A percentile compares a stretch with the other conserved stretches of the same genome.
Evolutionary conservation across 92 coral and sea anemone genomes (phyloP).

Genomic region (Galaxea fascicularis): DNA sequence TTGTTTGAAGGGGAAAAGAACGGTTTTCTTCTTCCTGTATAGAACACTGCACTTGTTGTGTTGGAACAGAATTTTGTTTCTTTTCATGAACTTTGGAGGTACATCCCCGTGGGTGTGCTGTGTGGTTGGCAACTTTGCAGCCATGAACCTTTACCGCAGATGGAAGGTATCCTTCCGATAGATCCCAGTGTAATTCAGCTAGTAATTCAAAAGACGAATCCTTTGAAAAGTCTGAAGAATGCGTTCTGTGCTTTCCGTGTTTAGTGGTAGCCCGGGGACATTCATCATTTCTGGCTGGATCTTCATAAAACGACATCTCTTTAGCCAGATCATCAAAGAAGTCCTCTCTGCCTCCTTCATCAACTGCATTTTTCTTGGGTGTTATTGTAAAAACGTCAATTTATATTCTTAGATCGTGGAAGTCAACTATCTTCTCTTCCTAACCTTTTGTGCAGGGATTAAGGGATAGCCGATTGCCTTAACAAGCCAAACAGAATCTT

Average conservation of each 20-base stretch:
- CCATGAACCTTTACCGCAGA: background rate
- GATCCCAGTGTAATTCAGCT: slow-evolving; percentile 30
- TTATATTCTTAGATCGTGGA: background rate
- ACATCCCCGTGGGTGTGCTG: background rate
- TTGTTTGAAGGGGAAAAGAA: background rate
- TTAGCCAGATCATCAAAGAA: slow-evolving; percentile 46
- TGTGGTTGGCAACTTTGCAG: background rate
- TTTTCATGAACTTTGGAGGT: background rate
- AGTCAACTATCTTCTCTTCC: background rate
- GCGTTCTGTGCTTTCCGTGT: background rate
- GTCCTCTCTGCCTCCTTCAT: background rate
- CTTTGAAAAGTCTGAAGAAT: background rate
- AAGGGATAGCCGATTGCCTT: too few species aligned
- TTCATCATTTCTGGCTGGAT: background rate
- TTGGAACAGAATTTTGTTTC: background rate
- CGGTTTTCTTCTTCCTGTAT: background rate
- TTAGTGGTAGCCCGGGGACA: background rate
- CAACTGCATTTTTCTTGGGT: background rate
- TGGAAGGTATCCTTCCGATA: background rate
- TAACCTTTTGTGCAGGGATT: background rate
- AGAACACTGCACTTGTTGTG: background rate
- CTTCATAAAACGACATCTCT: slow-evolving; percentile 29
- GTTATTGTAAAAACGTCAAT: background rate
- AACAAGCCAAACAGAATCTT: too few species aligned
- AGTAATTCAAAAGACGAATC: slow-evolving; percentile 14